These are phyloP conservation scores for Octopus sinensis DNA, from an alignment of 1,140 invertebrate genomes.

Conservation along the genomic window DNA sequence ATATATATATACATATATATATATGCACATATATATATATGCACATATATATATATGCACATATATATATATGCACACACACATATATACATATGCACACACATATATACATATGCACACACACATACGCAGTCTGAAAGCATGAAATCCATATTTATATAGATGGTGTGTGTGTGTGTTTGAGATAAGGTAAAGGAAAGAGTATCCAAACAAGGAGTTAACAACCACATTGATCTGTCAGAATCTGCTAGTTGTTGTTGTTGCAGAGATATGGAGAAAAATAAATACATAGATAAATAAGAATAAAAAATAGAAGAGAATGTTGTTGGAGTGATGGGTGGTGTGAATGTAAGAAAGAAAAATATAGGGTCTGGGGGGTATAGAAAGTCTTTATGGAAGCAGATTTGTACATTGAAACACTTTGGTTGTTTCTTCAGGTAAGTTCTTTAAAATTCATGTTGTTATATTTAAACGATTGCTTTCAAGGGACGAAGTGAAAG, in stretches of 20 bases:
- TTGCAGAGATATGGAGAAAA: too few species aligned
- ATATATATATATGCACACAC: background rate
- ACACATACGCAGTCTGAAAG: background rate
- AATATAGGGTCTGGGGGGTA: conserved; percentile 14
- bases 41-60: background rate
- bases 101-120: background rate
- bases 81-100: background rate
- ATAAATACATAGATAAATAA: too few species aligned
- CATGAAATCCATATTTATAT: background rate
- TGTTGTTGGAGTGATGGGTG: too few species aligned
- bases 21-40: background rate
- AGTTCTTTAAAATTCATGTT: background rate
- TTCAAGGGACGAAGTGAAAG: background rate
- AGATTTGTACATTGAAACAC: background rate
- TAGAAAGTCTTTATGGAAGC: background rate
- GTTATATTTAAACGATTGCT: background rate
- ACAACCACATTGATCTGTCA: background rate
- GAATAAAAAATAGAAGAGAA: too few species aligned
- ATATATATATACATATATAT: background rate
- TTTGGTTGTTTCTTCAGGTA: background rate
- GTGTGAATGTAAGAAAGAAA: background rate
- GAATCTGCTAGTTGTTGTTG: too few species aligned
- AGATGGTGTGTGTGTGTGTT: background rate
- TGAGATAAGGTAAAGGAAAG: background rate
- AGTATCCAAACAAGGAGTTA: background rate